Percentiles rank a stretch among this genome's conserved stretches.
These are phyloP conservation scores for Nesidiocoris tenuis DNA, from an alignment of 2,888 invertebrate genomes.

Conservation along the genomic window DNA sequence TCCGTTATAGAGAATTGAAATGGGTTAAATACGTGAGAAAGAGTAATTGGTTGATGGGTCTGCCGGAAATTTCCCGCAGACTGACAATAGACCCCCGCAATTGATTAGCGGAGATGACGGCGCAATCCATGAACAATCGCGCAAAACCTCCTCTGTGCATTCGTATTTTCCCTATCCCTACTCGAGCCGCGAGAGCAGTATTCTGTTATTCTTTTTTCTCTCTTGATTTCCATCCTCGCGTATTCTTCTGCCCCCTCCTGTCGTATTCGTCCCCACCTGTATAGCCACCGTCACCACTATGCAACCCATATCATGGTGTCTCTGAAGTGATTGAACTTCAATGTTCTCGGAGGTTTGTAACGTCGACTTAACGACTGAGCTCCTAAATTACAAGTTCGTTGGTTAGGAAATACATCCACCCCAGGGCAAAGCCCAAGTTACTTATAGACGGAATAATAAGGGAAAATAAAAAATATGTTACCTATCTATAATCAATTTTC, in stretches of 20 bases:
- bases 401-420: too few relatives aligned
- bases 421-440: too few relatives aligned
- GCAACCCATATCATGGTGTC: too few relatives aligned
- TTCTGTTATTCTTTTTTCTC: constrained; percentile 34
- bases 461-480: too few relatives aligned
- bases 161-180: constrained; percentile 7
- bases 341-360: too few relatives aligned
- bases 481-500: too few relatives aligned
- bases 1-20: constrained; percentile 30
- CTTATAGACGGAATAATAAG: too few relatives aligned
- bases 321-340: too few relatives aligned
- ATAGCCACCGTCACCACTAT: too few relatives aligned
- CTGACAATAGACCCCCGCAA: constrained; percentile 38
- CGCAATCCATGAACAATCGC: constrained; percentile 40
- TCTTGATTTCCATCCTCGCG: not conserved
- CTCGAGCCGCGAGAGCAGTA: constrained; percentile 6
- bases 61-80: constrained; percentile 38
- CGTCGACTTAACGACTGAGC: too few relatives aligned
- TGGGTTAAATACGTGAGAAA: constrained; percentile 40
- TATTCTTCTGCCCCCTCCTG: not conserved
- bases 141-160: constrained; percentile 36
- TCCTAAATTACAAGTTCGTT: too few relatives aligned
- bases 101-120: constrained; percentile 40
- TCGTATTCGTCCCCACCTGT: too few relatives aligned
- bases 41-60: constrained; percentile 40